Evolutionary conservation across 1,140 invertebrate species (phyloP), one percentile per base, ranked within the genome.

Genomic region (Chironomus striatipennis): DNA sequence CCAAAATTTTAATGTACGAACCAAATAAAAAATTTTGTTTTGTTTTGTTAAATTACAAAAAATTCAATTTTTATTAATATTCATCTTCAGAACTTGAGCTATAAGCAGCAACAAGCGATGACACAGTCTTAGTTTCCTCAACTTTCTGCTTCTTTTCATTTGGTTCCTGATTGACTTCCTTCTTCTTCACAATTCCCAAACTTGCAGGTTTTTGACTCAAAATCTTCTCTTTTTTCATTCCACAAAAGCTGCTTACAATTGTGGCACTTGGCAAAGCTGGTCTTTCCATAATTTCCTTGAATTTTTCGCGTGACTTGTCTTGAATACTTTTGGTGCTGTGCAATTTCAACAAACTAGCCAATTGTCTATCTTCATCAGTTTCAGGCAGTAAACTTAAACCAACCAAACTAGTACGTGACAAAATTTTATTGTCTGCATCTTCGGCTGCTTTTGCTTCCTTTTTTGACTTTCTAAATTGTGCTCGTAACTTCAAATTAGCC

Each of bases 401-500:
- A 8, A 17, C 18, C 2, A 97, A 82, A 34, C 91, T 92, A 65
- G 88, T 89, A 80, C 91, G 96, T 73, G 88, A 87, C 74, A 95
- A 82, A n/a, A 97, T 83, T 34, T 86, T 82, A 74, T 88, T 86
- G 80, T 97, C 92, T 75, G 86, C 84, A 12, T 86, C 85, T 79
- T 89, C 85, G 76, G 87, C 85, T 24, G 85, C 86, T 80, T 93
- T 89, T 0, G 93, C 78, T 79, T 93, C 89, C 79, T 91, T 92
- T 83, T 93, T 91, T 76, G 87, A 87, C 78, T 87, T 87, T 77
- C 96, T 89, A 84, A 98, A 97, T 78, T 89, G 87, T 73, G 90
- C 87, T 76, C 96, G 85, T 12, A 97, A 83, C 67, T 88, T 84
- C 80, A 89, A 91, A 84, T 98, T 98, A 1, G 94, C 90, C 76